Base-by-base conservation (phyloP, 2,797 vertebrate species). In the Sphenodon punctatus region DNA sequence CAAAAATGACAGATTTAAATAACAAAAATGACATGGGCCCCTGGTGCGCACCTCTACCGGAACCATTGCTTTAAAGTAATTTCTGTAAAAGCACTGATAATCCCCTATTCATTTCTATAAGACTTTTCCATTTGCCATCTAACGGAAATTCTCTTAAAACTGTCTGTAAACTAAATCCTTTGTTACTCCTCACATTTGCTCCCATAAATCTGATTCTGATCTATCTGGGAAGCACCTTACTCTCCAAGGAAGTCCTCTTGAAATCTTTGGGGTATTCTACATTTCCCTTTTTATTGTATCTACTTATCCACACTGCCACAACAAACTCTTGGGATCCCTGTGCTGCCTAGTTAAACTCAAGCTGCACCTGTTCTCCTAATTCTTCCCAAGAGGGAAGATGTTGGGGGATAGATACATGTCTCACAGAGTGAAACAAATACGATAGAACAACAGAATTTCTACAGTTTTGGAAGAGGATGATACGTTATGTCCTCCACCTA, bases 101-200 rank as follows among this genome's bases (percentile, higher is more conserved):
- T 60, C 74, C 84, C 64, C 59, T 76, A 43, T 51, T 73, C 42
- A 67, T 78, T 32, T 9, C 19, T 2, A 20, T 43, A 64, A 36
- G 10, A 78, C 91, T 84, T 66, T 14, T 7, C 60, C 64, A 72
- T 58, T 48, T 64, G 71, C 66, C 46, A 87, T 85, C 82, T 80
- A 73, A 80, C 60, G 75, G 63, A 89, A 87, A 80, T 14, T 30
- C 74, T 68, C 68, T 80, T 83, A 75, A 85, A 73, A 60, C 2
- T 76, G 75, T 59, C 73, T 25, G 36, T 48, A 60, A 82, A 87
- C 74, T 0, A 8, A 36, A 8, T 20, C 63, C 38, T 27, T 72
- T 51, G 56, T 65, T 82, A n/a, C 46, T 27, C 75, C 56, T 69
- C 45, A 2, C 25, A 36, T 63, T 48, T 10, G 10, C 17, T 77